A percentile compares a stretch with the other conserved stretches of the same genome.
Evolutionary conservation across 35 echinoderm and acorn worm genomes (phyloP).

Genomic region (Heliocidaris tuberculata): DNA sequence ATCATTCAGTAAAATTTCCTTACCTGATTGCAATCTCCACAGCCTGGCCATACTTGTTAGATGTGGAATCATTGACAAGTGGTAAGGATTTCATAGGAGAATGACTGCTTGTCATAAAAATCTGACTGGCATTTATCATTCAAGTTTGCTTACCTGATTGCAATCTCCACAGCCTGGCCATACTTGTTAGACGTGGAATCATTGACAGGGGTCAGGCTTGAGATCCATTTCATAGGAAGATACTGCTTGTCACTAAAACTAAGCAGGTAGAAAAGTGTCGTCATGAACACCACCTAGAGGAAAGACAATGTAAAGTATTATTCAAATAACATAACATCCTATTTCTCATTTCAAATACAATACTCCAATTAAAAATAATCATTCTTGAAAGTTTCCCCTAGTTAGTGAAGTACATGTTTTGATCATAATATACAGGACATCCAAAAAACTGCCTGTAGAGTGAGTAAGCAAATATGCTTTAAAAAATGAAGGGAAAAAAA

Average conservation of each 20-base stretch:
- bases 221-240: slow-evolving; percentile 87
- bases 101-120: slow-evolving; percentile 81
- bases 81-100: slow-evolving; percentile 78
- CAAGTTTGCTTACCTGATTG: slow-evolving; percentile 71
- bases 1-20: no score
- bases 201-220: slow-evolving; percentile 66
- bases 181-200: slow-evolving; percentile 56
- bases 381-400: no score
- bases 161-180: slow-evolving; percentile 74
- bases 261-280: slow-evolving; percentile 92
- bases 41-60: slow-evolving; percentile 73
- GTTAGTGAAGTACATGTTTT: no score
- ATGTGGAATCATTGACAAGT: slow-evolving; percentile 39
- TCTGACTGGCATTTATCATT: no score
- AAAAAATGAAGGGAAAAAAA: no score
- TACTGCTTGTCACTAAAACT: slow-evolving; percentile 92
- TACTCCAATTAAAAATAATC: no score
- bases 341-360: background rate
- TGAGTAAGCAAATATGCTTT: no score
- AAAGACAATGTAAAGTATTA: background rate
- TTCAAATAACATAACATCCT: background rate
- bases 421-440: no score
- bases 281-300: slow-evolving; percentile 86
- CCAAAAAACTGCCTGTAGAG: no score
- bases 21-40: slow-evolving; percentile 89